These are phyloP conservation scores for Thysanoteuthis rhombus DNA, from an alignment of 2,888 invertebrate species.

Conservation along the genomic window DNA sequence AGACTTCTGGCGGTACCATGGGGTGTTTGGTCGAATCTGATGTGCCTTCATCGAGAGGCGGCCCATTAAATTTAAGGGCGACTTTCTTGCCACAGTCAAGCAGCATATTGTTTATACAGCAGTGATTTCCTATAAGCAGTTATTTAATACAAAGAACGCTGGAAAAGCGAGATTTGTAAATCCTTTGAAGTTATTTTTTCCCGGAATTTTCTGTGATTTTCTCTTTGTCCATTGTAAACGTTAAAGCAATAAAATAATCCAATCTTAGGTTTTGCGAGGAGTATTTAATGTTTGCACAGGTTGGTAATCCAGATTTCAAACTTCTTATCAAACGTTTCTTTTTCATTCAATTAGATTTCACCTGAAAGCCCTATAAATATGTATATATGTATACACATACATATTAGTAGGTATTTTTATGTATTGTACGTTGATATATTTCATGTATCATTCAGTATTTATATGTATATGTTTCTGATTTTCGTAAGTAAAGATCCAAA, in stretches of 20 bases:
- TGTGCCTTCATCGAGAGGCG: not conserved
- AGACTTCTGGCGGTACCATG: not conserved
- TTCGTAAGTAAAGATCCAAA: not conserved
- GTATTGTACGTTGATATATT: too few species aligned
- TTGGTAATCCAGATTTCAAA: not conserved
- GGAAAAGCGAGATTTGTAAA: not conserved
- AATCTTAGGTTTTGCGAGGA: not conserved
- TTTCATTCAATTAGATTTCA: not conserved
- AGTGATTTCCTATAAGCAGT: too few species aligned
- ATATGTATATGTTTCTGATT: not conserved
- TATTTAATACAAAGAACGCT: too few species aligned
- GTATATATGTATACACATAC: not conserved
- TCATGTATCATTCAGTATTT: too few species aligned
- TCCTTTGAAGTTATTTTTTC: not conserved
- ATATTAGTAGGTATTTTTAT: not conserved
- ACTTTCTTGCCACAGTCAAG: not conserved
- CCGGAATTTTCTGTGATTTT: not conserved
- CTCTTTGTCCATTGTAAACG: not conserved
- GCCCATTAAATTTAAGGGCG: not conserved
- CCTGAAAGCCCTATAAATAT: not conserved
- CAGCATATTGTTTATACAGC: not conserved
- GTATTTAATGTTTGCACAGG: not conserved
- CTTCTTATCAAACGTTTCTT: not conserved
- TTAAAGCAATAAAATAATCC: not conserved
- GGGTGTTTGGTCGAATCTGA: not conserved